Percentiles rank a stretch among this genome's conserved stretches.
These are phyloP conservation scores for Drosophila parabipectinata DNA, from an alignment of 1,140 invertebrate genomes.

Conservation along the genomic window DNA sequence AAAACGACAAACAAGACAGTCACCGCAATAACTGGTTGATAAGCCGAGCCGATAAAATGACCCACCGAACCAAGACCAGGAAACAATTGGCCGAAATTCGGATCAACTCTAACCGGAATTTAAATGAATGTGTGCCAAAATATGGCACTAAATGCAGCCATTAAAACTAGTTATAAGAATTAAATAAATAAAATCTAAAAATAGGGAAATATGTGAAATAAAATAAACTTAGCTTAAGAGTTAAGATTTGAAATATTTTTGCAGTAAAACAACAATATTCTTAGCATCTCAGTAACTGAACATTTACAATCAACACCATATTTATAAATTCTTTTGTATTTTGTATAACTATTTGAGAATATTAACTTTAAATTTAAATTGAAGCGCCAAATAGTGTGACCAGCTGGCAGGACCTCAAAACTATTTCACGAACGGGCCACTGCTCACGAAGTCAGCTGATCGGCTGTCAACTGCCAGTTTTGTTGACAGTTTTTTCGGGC, in stretches of 20 bases:
- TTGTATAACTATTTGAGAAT: not conserved
- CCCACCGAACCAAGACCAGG: slow-evolving; percentile 14
- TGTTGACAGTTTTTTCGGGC: slow-evolving; percentile 38
- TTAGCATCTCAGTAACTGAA: not conserved
- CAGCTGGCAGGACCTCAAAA: not conserved
- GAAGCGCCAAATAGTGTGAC: not conserved
- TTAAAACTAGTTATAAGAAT: not conserved
- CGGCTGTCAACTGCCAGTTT: slow-evolving; percentile 14
- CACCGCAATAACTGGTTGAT: slow-evolving; percentile 38
- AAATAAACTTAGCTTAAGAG: too few species aligned
- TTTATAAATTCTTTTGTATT: not conserved
- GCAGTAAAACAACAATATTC: not conserved
- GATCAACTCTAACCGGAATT: slow-evolving; percentile 13
- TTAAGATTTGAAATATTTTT: too few species aligned
- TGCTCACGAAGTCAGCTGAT: slow-evolving; percentile 10
- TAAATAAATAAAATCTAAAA: not conserved
- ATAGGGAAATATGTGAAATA: not conserved
- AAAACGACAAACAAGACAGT: slow-evolving; percentile 20
- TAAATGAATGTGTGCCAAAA: not conserved
- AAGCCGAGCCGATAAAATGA: slow-evolving; percentile 26
- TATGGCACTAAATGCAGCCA: not conserved
- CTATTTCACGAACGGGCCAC: not conserved
- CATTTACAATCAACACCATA: not conserved
- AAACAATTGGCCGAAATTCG: slow-evolving; percentile 1
- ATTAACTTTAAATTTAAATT: not conserved